Evolutionary conservation across 2,797 vertebrate species (phyloP), one percentile per base, ranked within the genome.

Genomic region (Heterohyrax brucei): DNA sequence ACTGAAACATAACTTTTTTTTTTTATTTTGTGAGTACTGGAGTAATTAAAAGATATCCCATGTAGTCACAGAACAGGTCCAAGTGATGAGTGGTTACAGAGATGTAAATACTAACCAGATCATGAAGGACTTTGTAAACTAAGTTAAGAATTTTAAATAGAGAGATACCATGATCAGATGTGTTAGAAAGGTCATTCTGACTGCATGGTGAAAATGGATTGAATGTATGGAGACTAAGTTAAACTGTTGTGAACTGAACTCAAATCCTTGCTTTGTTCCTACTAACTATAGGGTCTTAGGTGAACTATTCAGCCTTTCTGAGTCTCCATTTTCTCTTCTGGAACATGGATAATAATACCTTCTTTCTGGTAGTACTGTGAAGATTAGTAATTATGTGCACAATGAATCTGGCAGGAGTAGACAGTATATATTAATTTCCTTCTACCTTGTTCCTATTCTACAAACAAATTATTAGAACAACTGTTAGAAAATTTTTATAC

Each of bases 401-500:
- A 93, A n/a, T 53, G 16, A 64, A 10, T 70, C 39, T 82, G 28
- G 30, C 33, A 72, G 84, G 76, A 19, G 48, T 59, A 77, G 61
- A 76, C 28, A 91, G 10, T 64, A 88, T 77, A 85, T 81, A 75
- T 83, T 86, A 48, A 73, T 88, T 80, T 84, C 48, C 10, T 90
- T 48, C 73, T 26, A 77, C 70, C 59, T 12, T 85, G 44, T 30
- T 91, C 28, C 66, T 16, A n/a, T 10, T 33, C 61, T 22, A 22
- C 3, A 93, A 50, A 24, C 7, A 64, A 68, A 79, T 30, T 61
- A 1, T 66, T 93, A 62, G 33, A 93, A 73, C 19, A 28, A 56
- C 18, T 56, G 53, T 56, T 16, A 56, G 12, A 56, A 82, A 24
- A 75, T 75, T 94, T 86, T 95, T 62, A 76, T 62, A 39, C 9